These are phyloP conservation scores for Premnoplex brunnescens DNA, from an alignment of 2,797 vertebrate genomes.

Conservation along the genomic window DNA sequence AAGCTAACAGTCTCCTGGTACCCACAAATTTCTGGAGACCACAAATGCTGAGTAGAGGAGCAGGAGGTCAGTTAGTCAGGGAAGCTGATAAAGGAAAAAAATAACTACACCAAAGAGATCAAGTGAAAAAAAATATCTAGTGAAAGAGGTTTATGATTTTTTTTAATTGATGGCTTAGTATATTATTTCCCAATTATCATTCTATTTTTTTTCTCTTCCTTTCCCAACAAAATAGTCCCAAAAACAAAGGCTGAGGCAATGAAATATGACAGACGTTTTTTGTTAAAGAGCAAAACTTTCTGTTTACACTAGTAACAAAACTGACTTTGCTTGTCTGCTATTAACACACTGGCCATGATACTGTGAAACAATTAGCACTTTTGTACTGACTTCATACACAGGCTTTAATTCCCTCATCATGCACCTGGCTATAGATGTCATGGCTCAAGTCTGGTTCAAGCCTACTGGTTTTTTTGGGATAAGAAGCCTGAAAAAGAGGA, in stretches of 20 bases:
- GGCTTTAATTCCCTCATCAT: neutral
- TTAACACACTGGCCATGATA: neutral
- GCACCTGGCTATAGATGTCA: neutral
- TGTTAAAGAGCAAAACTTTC: neutral
- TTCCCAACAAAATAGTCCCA: neutral
- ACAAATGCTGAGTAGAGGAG: neutral
- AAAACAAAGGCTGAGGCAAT: neutral
- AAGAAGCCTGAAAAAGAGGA: neutral
- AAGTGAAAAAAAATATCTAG: neutral
- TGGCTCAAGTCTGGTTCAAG: neutral
- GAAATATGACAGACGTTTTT: neutral
- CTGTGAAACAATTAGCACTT: neutral
- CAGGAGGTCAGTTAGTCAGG: neutral
- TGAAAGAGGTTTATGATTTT: neutral
- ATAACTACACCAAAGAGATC: neutral
- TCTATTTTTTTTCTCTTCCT: neutral
- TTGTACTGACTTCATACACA: neutral
- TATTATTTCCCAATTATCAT: neutral
- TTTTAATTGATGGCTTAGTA: neutral
- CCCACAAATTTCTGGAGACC: neutral
- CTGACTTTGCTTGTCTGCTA: neutral
- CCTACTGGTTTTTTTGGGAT: neutral
- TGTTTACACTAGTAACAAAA: neutral
- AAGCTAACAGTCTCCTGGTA: neutral
- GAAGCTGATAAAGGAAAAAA: neutral